Evolutionary conservation across 2,888 invertebrate genomes (phyloP), one percentile per base, ranked within the genome.

Genomic region (Nineta flava): DNA sequence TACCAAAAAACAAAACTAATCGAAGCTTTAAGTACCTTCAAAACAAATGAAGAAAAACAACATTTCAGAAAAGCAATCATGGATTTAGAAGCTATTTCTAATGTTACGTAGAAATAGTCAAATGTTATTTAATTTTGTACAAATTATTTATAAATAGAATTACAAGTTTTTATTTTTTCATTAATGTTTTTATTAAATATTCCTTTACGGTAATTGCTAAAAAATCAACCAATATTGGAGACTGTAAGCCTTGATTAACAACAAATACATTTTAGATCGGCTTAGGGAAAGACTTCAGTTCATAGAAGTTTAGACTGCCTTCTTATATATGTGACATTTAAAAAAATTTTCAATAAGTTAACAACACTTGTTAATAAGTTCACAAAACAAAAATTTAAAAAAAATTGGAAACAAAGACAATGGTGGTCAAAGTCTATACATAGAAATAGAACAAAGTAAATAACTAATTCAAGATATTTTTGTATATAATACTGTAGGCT

Each of bases 1-100:
- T 76, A 83, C 63, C 86, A 87, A 58, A 72, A 75, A 57, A 66
- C 69, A 47, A 79, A 76, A 60, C 68, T 84, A 50, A 77, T 83
- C 59, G 69, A 72, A 46, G 72, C 75, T 63, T 80, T 81, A 74
- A 67, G 69, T 1, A 68, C 67, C 55, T 65, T 83, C 32, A 75
- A 72, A 55, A 79, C 74, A 35, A 77, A 81, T 31, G 73, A 75
- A 53, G 79, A 83, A 57, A 75, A 74, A 50, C 70, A 71, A 55
- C 69, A 69, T 47, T 66, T 85, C 56, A 64, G 63, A 52, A 59
- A 66, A 32, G 62, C 62, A n/a, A 56, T 72, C 31, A 62, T 69
- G 60, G n/a, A 47, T 19, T 13, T 46, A 46, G 32, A 17, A 16
- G 7, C 16, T 4, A 21, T 31, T 47, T 12, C 46, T 7, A 26